phyloP scores from a whole-genome alignment of 2,797 vertebrate genomes.

The Hapalemur alaotrensis region DNA sequence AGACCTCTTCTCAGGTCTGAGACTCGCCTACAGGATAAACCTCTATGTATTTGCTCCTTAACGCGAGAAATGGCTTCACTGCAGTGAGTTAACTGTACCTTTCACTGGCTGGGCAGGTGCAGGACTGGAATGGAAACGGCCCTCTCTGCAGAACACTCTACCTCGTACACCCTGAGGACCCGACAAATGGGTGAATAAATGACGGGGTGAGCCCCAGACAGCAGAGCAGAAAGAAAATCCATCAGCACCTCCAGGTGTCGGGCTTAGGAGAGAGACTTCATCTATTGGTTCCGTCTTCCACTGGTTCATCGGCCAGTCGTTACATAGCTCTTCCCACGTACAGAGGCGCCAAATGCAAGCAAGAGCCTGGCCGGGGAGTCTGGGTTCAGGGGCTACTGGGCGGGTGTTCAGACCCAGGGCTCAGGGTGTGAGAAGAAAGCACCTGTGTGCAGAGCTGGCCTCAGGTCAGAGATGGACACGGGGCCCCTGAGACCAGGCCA shows the following conservation, averaged over 20 bases:
- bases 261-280: not conserved
- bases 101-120: not conserved
- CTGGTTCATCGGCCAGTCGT: not conserved
- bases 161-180: not conserved
- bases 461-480: not conserved
- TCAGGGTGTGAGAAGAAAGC: not conserved
- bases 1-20: not conserved
- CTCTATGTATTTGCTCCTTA: not conserved
- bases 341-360: not conserved
- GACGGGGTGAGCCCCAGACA: fast-evolving
- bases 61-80: not conserved
- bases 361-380: not conserved
- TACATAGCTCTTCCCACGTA: not conserved
- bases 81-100: not conserved
- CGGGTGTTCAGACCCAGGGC: not conserved
- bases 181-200: not conserved
- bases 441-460: not conserved
- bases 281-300: not conserved
- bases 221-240: not conserved
- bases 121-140: fast-evolving
- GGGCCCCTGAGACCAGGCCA: not conserved
- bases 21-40: not conserved
- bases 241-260: not conserved
- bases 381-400: not conserved
- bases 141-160: fast-evolving